Evolutionary conservation across 2,888 invertebrate genomes (phyloP), one percentile per base, ranked within the genome.

Genomic region (Nomada fucata): DNA sequence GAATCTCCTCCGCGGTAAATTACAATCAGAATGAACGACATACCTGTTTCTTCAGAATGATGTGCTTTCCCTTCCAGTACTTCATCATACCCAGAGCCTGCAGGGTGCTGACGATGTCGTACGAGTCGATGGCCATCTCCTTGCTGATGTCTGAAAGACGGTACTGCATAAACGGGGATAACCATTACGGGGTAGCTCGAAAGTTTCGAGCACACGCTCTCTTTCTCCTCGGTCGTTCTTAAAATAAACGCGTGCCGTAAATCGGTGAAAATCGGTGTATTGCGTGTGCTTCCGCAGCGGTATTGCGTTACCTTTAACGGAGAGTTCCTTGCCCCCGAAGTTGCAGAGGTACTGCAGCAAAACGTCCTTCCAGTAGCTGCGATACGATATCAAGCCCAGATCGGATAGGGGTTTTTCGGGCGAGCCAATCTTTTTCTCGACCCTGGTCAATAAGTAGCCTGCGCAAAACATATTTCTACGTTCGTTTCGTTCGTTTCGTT

Each of bases 311-410:
- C 98, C 98, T 94, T 99, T 97, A 89, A 99, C 98, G 91, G 97
- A 97, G 72, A 99, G 95, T 80, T 98, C 97, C 69, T 97, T 97
- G 72, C 98, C 98, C 18, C 97, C 97, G 76, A 97, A 97, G 75
- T 97, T 97, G 93, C 98, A 98, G 76, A 99, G 95, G 92, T 98
- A 97, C 91, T 97, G 97, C 75, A 99, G 95, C 9, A 99, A 95
- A 0, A 98, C 98, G 94, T 99, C 98, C 94, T 99, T 99, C 99
- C 99, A 99, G 94, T 99, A 99, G 67, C 98, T 98, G 44, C 99
- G 96, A 95, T 99, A 99, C 23, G 99, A 98, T 92, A 99, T 98
- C 74, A 99, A 95, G 18, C 99, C 99, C 79, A 99, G 95, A 94
- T 99, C 99, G 65, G 99, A 99, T 55, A 99, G 95, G 0, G 99